Base-by-base conservation (phyloP, 2,797 vertebrate genomes). In the Rhabdophis nuchalis region DNA sequence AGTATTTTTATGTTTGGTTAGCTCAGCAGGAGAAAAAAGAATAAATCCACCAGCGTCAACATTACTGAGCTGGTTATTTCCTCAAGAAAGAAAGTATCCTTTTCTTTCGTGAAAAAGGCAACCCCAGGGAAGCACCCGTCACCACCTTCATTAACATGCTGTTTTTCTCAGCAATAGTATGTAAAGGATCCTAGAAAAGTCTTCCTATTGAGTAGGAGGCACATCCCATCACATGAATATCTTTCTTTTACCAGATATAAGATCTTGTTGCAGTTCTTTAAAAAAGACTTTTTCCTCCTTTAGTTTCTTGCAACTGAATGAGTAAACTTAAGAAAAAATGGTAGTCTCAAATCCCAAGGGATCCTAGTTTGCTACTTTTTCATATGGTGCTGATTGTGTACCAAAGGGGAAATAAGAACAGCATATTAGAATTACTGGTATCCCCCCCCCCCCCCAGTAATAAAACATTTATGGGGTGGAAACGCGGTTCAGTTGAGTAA, bases 401-500 rank as follows among this genome's bases (percentile, higher is more conserved):
- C 72, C 32, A 85, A 27, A 57, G 52, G 25, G 41, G 25, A 85
- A 90, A 82, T 46, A 82, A 41, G 32, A 57, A 77, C 82, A 13
- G 27, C 27, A 20, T 23, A 41, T 58, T 56, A 85, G 36, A 50
- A 10, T 25, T 72, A 50, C 5, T 52, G 41, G 12, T 12, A 27
- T 27, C n/a, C n/a, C n/a, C n/a, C n/a, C n/a, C n/a, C 5, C 4
- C 7, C 7, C 46, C 20, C 56, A 10, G 57, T 82, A 18, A 16
- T 56, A 56, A 86, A 36, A 92, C n/a, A 53, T 5, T 57, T 27
- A 57, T 50, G 36, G 29, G 13, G 18, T 52, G 41, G 72, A n/a
- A 60, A 18, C 12, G 18, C 12, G 25, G 53, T 93, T 57, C 86
- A 86, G 86, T 93, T 91, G 27, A 93, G 8, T 58, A 89, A 93